phyloP scores from a whole-genome alignment of 2,113 vertebrate species.

The Mugil cephalus region DNA sequence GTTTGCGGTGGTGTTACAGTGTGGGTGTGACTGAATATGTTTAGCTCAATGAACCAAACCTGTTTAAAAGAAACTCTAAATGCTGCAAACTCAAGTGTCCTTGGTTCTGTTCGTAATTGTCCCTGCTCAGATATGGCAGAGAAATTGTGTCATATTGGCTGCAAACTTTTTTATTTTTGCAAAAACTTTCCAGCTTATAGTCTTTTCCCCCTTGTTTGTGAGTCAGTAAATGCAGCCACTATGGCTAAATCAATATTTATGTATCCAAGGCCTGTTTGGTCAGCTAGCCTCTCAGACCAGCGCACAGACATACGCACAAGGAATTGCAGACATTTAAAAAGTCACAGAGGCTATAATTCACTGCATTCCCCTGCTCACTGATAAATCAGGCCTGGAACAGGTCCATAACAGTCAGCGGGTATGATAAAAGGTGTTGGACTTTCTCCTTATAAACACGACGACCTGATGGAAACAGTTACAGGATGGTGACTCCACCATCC shows the following conservation, averaged over 20 bases:
- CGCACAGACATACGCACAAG: background rate
- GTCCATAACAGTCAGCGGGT: slow-evolving; percentile 36
- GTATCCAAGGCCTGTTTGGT: slow-evolving; percentile 45
- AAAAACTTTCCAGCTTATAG: slow-evolving; percentile 20
- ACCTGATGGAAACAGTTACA: slow-evolving; percentile 25
- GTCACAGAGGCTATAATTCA: slow-evolving; percentile 42
- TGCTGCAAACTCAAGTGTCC: background rate
- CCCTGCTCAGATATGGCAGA: slow-evolving; percentile 17
- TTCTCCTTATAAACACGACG: slow-evolving; percentile 40
- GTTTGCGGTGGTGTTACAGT: no score
- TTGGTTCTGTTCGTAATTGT: slow-evolving; percentile 12
- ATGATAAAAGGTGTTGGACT: slow-evolving; percentile 44
- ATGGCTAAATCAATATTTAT: slow-evolving; percentile 62
- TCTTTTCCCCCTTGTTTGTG: slow-evolving; percentile 10
- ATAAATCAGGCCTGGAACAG: slow-evolving; percentile 31
- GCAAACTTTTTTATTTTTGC: slow-evolving; percentile 18
- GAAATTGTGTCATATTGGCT: slow-evolving; percentile 1
- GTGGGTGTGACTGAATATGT: background rate
- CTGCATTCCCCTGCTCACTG: slow-evolving; percentile 27
- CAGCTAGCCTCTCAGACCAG: background rate
- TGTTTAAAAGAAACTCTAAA: background rate
- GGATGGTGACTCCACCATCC: background rate
- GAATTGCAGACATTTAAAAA: slow-evolving; percentile 50
- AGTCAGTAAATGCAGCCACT: slow-evolving; percentile 52
- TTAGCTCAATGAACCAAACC: background rate